Conservation (phyloP, 2,888 invertebrate species). For the Apamea anceps region DNA sequence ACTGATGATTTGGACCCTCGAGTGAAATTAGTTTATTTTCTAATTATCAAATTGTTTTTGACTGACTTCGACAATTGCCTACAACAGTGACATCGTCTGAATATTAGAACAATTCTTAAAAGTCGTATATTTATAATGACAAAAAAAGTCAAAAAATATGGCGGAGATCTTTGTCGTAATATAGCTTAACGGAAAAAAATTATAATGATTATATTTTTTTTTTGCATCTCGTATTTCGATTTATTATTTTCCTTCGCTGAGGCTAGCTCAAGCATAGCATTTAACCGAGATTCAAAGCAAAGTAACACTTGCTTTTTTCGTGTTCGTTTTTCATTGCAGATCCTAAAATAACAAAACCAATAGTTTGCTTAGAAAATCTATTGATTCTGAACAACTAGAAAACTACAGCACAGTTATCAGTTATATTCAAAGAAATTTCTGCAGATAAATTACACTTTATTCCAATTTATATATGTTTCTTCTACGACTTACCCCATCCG, state of each 20-base stretch:
- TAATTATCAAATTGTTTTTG: too few species aligned
- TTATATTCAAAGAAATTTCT: background rate
- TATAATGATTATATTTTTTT: too few species aligned
- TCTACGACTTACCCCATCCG: constrained; percentile 64
- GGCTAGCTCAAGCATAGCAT: background rate
- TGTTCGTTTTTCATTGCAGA: background rate
- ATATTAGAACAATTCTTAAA: too few species aligned
- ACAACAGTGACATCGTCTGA: too few species aligned
- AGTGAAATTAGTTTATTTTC: background rate
- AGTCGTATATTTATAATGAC: too few species aligned
- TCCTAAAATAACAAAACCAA: constrained; percentile 4
- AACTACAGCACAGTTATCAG: background rate
- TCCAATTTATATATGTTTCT: background rate
- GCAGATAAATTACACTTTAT: background rate
- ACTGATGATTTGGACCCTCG: background rate
- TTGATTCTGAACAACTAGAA: background rate
- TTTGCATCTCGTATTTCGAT: background rate
- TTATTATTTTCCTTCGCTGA: background rate
- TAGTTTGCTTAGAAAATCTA: background rate
- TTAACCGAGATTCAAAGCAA: too few species aligned
- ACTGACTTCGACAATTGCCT: too few species aligned
- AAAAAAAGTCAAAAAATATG: too few species aligned
- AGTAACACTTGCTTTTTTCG: too few species aligned
- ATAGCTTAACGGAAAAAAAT: too few species aligned
- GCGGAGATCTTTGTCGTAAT: too few species aligned